phyloP scores from a whole-genome alignment of 92 coral and sea anemone genomes.

The Palythoa heliodiscus region DNA sequence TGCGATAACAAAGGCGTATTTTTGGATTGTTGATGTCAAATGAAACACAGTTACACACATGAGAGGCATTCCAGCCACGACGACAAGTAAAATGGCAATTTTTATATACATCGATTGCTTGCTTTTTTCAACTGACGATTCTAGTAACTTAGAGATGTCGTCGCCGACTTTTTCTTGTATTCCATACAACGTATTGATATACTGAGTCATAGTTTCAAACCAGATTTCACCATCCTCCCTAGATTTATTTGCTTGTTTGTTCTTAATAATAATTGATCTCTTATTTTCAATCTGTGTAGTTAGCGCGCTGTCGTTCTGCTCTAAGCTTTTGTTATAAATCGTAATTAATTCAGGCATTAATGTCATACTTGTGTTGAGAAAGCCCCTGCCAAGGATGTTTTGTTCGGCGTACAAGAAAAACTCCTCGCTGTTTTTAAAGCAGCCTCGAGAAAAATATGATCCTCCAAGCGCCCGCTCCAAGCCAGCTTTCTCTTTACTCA shows the following conservation, averaged over 20 bases:
- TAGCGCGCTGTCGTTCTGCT: neutral
- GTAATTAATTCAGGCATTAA: constrained; percentile 52
- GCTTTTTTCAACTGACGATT: constrained; percentile 25
- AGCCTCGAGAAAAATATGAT: constrained; percentile 63
- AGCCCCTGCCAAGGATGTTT: constrained; percentile 52
- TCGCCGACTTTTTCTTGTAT: constrained; percentile 61
- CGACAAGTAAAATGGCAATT: constrained; percentile 41
- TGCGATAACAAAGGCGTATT: constrained; percentile 58
- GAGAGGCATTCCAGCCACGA: constrained; percentile 53
- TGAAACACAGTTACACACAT: constrained; percentile 57
- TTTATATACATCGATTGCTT: constrained; percentile 34
- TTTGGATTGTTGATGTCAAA: constrained; percentile 64
- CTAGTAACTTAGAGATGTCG: constrained; percentile 17
- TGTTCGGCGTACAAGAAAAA: constrained; percentile 60
- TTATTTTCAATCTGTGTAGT: constrained; percentile 21
- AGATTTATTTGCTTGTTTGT: constrained; percentile 27
- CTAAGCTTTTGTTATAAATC: constrained; percentile 25
- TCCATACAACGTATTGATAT: constrained; percentile 54
- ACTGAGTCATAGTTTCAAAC: constrained; percentile 65
- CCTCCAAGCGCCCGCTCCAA: constrained; percentile 77
- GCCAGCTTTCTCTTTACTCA: constrained; percentile 66
- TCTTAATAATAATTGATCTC: constrained; percentile 53
- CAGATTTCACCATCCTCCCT: constrained; percentile 42
- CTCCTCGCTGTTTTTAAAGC: constrained; percentile 51
- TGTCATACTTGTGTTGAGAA: constrained; percentile 47